Conservation (phyloP, 1,140 invertebrate species). For the Drosophila dunni region DNA sequence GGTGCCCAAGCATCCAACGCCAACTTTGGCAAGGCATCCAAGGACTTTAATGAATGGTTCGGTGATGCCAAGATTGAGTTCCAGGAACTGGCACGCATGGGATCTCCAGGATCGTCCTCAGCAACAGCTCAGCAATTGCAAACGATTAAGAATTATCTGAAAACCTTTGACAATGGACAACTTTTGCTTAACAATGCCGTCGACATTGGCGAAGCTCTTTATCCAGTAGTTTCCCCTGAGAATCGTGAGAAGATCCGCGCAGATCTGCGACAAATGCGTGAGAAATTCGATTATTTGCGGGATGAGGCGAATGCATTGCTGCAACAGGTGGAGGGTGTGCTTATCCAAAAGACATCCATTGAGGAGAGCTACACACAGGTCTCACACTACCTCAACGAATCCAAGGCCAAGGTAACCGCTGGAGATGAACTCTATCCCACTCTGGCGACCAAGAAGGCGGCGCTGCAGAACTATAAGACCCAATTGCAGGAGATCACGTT, state of each 20-base stretch:
- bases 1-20: constrained; percentile 88
- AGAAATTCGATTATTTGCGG: constrained; percentile 92
- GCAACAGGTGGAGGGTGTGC: constrained; percentile 93
- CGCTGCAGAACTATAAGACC: constrained; percentile 90
- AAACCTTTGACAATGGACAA: constrained; percentile 92
- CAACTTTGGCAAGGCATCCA: constrained; percentile 88
- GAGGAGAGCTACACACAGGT: constrained; percentile 95
- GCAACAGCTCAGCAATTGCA: constrained; percentile 80
- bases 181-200: constrained; percentile 91
- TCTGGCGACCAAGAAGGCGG: constrained; percentile 93
- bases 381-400: constrained; percentile 91
- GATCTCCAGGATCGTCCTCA: constrained; percentile 79
- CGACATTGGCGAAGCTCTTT: constrained; percentile 94
- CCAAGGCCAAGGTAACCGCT: constrained; percentile 88
- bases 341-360: constrained; percentile 94
- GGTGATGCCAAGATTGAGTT: constrained; percentile 88
- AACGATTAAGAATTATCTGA: constrained; percentile 86
- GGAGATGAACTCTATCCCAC: constrained; percentile 90
- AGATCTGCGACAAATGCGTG: constrained; percentile 92
- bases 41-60: constrained; percentile 92
- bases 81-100: constrained; percentile 82
- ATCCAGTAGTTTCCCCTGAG: constrained; percentile 93
- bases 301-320: constrained; percentile 93
- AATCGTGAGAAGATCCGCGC: constrained; percentile 93
- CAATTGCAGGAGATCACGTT: constrained; percentile 92